Base-by-base conservation (phyloP, 2,797 vertebrate genomes). In the Melanotaenia parkinsoni region DNA sequence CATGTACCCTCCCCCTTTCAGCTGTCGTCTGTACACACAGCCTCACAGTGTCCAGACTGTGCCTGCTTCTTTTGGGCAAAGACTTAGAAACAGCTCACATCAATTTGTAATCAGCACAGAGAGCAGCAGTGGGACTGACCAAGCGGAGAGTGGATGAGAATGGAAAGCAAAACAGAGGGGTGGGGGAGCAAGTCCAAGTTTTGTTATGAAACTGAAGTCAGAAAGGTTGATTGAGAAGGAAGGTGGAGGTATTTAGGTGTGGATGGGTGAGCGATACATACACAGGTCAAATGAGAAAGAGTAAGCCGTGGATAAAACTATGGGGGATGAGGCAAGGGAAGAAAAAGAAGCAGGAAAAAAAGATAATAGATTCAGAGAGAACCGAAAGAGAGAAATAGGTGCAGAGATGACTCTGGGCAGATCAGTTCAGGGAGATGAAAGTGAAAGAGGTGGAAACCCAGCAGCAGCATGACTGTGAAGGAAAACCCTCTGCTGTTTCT, bases 401-500 rank as follows among this genome's bases (percentile, higher is more conserved):
- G 45, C 76, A 81, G 74, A 76, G 76, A 82, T 59, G 78, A 81
- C 77, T 74, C 72, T 63, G 80, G 85, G 82, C 38, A 74, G 89
- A 87, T 88, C 86, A 67, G 81, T 82, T 82, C 51, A 26, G 85
- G 72, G 79, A 82, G 57, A 80, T 63, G 76, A 87, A 69, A 84
- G 54, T 82, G 70, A 66, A 71, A 83, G 82, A 89, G 83, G 85
- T 79, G 86, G 77, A 85, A 83, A 82, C 82, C 86, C 69, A 37
- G 60, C 78, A 74, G 78, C 33, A 50, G 69, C 66, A 74, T 80
- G 38, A 80, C 70, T 77, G 66, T 74, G 65, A 77, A 91, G 88
- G 85, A 91, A 92, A 90, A 87, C 87, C 89, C 87, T 84, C 66
- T 76, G 59, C 63, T 73, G 57, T 30, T 64, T 67, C 80, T 57